Conservation (phyloP, 2,113 vertebrate species). For the Australoheros scitulus region DNA sequence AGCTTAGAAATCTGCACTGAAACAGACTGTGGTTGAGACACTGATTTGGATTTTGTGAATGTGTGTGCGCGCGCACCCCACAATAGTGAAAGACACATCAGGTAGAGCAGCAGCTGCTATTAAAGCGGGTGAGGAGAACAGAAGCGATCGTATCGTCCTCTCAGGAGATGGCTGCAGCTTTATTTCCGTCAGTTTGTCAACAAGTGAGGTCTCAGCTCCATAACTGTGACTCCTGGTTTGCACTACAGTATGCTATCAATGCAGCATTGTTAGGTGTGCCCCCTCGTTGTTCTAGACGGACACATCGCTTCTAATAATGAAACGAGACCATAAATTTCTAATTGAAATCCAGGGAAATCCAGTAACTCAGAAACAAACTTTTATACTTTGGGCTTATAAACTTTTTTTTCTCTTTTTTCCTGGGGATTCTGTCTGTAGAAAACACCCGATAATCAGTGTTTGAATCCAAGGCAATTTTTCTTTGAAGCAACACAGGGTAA, state of each 20-base stretch:
- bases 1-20: slow-evolving; percentile 33
- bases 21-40: neutral
- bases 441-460: neutral
- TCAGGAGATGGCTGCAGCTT: neutral
- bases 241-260: too few relatives aligned
- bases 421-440: neutral
- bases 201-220: neutral
- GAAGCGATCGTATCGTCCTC: neutral
- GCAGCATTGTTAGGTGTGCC: neutral
- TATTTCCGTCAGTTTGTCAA: neutral
- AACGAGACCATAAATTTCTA: too few relatives aligned
- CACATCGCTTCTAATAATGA: neutral
- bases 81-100: neutral
- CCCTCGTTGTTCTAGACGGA: neutral
- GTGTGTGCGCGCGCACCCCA: neutral
- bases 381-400: neutral
- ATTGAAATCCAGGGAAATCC: too few relatives aligned
- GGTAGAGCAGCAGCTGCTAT: slow-evolving; percentile 3
- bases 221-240: neutral
- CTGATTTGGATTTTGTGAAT: neutral
- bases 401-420: neutral
- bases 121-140: neutral
- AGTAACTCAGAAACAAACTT: neutral
- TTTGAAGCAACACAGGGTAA: neutral
- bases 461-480: neutral